Evolutionary conservation across 2,888 invertebrate species (phyloP), one percentile per base, ranked within the genome.

Genomic region (Cotesia congregata): DNA sequence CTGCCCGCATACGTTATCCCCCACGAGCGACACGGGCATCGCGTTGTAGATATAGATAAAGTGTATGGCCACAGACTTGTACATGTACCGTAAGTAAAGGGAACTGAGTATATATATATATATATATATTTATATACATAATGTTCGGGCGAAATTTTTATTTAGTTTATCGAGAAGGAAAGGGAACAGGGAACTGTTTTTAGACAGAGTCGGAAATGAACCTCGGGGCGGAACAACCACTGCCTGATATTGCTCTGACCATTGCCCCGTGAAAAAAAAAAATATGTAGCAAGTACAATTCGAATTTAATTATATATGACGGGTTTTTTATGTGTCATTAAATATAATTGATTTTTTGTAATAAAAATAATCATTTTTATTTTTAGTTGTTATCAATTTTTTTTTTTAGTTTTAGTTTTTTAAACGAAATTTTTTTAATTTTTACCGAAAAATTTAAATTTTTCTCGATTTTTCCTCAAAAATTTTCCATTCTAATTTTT

Each of bases 1-100:
- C 86, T 87, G 86, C 86, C 85, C 86, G 87, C 86, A 87, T 87
- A 87, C 84, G 86, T 87, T 86, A 86, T 86, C 80, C 81, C 81
- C 83, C 81, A 82, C 81, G 82, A 73, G 81, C 81, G 78, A 76
- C 72, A 77, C 78, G 76, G 71, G 76, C 78, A 77, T 78, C 30
- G 74, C 77, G 64, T 20, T 71, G 72, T 72, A 75, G 71, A 38
- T 65, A 70, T 77, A 74, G 59, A 77, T 70, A 72, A 72, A 72
- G 67, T 62, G 40, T 39, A 61, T 50, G 70, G 70, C 17, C n/a
- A 64, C n/a, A 15, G n/a, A 67, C n/a, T 9, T 38, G 39, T 9
- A 62, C 64, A 20, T 60, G 20, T 17, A 62, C 50, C 50, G 50
- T 50, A 50, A 50, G 50, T 12, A 50, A 50, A 50, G 9, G 9